A percentile compares a stretch with the other conserved stretches of the same genome.
Conservation (phyloP, 2,797 vertebrate species). For the Crypturellus tataupa region DNA sequence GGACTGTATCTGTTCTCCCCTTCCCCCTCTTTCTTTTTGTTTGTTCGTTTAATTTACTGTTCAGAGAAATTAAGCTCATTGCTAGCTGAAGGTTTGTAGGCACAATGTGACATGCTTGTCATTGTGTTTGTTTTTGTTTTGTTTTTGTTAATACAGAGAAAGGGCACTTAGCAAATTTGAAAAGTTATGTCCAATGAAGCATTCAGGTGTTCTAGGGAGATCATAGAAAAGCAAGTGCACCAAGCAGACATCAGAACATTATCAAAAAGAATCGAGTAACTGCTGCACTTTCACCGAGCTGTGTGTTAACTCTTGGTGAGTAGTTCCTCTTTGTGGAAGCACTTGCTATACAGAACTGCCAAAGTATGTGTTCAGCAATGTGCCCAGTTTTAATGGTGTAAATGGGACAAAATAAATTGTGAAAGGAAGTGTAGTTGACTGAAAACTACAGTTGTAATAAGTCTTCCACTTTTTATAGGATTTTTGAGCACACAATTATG, state of each 20-base stretch:
- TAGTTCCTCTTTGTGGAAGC: slow-evolving; percentile 81
- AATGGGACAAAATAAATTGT: slow-evolving; percentile 93
- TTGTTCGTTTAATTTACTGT: slow-evolving; percentile 71
- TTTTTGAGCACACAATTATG: slow-evolving; percentile 93
- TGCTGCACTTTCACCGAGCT: slow-evolving; percentile 82
- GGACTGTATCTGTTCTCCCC: slow-evolving; percentile 78
- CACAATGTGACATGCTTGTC: slow-evolving; percentile 78
- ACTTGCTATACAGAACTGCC: slow-evolving; percentile 92
- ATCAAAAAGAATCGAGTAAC: slow-evolving; percentile 59
- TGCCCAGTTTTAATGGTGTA: slow-evolving; percentile 91
- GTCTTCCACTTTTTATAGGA: slow-evolving; percentile 94
- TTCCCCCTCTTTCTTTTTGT: slow-evolving; percentile 44
- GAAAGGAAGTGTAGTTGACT: slow-evolving; percentile 93
- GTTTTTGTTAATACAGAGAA: slow-evolving; percentile 76
- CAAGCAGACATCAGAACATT: slow-evolving; percentile 70
- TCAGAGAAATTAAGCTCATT: slow-evolving; percentile 80
- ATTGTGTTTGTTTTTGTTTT: slow-evolving; percentile 66
- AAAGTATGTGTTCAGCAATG: slow-evolving; percentile 90
- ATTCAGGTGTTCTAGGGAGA: slow-evolving; percentile 80
- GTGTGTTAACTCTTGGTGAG: slow-evolving; percentile 75
- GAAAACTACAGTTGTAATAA: slow-evolving; percentile 90
- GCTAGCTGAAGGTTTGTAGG: slow-evolving; percentile 83
- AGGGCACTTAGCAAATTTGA: slow-evolving; percentile 83
- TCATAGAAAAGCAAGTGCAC: slow-evolving; percentile 78
- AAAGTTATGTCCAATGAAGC: slow-evolving; percentile 79